These are phyloP conservation scores for Myanophis thanlyinensis DNA, from an alignment of 2,113 vertebrate genomes.

Conservation along the genomic window DNA sequence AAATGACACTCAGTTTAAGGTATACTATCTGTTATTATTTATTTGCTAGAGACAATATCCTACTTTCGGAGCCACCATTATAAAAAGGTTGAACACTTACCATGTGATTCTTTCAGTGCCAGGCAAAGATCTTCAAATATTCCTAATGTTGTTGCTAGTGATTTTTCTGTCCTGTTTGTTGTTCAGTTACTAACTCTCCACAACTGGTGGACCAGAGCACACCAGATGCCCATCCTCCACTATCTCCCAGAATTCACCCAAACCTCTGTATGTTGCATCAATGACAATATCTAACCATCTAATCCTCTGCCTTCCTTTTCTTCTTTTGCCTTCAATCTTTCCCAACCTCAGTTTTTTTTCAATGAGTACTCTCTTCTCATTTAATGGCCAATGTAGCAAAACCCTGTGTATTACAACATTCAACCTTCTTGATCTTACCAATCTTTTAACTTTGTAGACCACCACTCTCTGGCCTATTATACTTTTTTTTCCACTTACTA, in stretches of 20 bases:
- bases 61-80: not conserved
- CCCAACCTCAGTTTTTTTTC: not conserved
- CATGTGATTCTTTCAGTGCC: not conserved
- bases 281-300: not conserved
- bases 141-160: not conserved
- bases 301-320: not conserved
- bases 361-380: not conserved
- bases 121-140: not conserved
- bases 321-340: not conserved
- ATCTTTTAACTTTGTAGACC: not conserved
- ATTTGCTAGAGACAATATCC: not conserved
- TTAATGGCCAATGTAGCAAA: not conserved
- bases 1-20: not conserved
- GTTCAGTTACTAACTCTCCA: not conserved
- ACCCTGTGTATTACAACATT: not conserved
- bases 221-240: not conserved
- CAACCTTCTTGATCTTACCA: not conserved
- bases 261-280: not conserved
- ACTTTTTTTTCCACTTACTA: not conserved
- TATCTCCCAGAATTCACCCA: not conserved
- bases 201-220: not conserved
- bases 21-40: not conserved
- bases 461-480: not conserved
- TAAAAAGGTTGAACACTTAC: not conserved
- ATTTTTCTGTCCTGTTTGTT: not conserved